Evolutionary conservation across 1,140 invertebrate genomes (phyloP), one percentile per base, ranked within the genome.

Genomic region (Macrotrachela quadricornifera): DNA sequence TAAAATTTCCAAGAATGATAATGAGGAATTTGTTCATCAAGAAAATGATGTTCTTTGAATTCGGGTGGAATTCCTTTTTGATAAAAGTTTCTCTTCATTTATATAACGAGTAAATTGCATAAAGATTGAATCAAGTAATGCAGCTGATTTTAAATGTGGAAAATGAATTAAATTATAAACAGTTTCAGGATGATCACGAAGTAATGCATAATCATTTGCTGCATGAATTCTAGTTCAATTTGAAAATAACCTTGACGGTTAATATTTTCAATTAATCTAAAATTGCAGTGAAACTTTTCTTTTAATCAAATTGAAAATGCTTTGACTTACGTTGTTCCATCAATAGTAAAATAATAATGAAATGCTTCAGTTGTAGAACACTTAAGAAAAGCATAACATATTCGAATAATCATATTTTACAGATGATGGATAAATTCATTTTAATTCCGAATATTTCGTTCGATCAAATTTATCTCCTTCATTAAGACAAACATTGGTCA

Each of bases 101-200:
- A 30, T 30, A 30, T 30, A 2, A 30, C 21, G 21, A 4, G 21
- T 30, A 30, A 30, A 30, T 30, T 30, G 21, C 2, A 30, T 30
- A 4, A 30, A 30, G 2, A 30, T 30, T 30, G 21, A 30, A 30
- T 97, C 92, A 41, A 97, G 68, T 46, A 97, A 66, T 66, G 88
- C 96, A 0, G 92, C 85, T 9, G 91, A 85, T 50, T 83, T 77
- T 57, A 97, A 72, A 72, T 97, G 84, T n/a, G 87, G 83, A 59
- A 78, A 81, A 63, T 92, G 92, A 8, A 71, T 52, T 59, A 87
- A 79, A 67, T 96, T 97, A 68, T 90, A 97, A 1, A 82, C 80
- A 57, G 80, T 80, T 68, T 96, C 87, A 39, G 91, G 88, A 73
- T 95, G 80, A 56, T 81, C 76, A 47, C 75, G 54, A 21, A 96